Evolutionary conservation across 1,140 invertebrate genomes (phyloP), one percentile per base, ranked within the genome.

Genomic region (Lucilia cuprina): DNA sequence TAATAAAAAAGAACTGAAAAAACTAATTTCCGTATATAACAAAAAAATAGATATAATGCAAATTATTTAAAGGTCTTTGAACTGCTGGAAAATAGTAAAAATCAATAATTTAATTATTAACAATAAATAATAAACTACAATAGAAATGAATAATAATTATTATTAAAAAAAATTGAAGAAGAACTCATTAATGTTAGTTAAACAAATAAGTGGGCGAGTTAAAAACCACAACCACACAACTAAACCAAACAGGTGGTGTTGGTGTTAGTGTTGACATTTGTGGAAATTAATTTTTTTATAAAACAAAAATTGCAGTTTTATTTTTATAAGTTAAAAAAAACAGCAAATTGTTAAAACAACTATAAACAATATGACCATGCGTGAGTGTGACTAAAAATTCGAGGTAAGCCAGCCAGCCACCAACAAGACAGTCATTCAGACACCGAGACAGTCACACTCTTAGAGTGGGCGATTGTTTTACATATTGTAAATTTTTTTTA

Each of bases 51-150:
- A 55, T 1, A 55, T 14, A 55, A 55, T 55, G 50, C 41, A 60
- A 60, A 60, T 70, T 70, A 21, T 70, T 70, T 19, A 70, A 70
- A 70, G 65, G 65, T 70, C 65, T 70, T 70, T 70, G 65, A 70
- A 70, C 65, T 21, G 9, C 19, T 5, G 8, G 19, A 70, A 19
- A 70, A 2, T 41, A 41, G 5, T 10, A 8, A 55, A 55, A 55
- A 49, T 49, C 50, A 55, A 55, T 55, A 55, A 55, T 55, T 12
- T 55, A 5, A 55, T 55, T 41, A 41, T 55, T 17, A 55, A 55
- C 17, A 49, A 49, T 55, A 55, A 55, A 10, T 55, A 55, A 13
- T 55, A n/a, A 55, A 55, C 3, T 55, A 55, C 17, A 55, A 55
- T 55, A 55, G 50, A 55, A 30, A 30, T 41, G 7, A 41, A 8